These are phyloP conservation scores for Phalera bucephala DNA, from an alignment of 2,888 invertebrate species.

Conservation along the genomic window DNA sequence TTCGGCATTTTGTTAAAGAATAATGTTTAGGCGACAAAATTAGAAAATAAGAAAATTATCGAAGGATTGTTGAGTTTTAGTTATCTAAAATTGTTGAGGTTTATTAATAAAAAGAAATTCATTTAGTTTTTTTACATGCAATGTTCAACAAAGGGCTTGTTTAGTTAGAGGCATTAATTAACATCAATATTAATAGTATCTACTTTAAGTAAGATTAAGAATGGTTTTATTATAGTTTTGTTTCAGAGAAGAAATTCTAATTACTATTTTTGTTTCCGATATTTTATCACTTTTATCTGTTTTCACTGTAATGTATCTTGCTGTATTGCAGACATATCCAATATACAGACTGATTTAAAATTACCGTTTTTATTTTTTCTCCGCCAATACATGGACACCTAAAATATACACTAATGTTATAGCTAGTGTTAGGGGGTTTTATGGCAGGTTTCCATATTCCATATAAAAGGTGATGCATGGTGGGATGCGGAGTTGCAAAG, in stretches of 20 bases:
- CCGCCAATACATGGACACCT: too few relatives aligned
- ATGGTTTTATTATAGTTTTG: conserved; percentile 81
- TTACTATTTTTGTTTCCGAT: conserved; percentile 82
- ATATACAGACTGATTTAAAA: conserved; percentile 84
- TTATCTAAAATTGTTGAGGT: conserved; percentile 80
- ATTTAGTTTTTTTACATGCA: conserved; percentile 69
- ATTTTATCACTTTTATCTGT: conserved; percentile 82
- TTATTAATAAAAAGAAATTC: conserved; percentile 64
- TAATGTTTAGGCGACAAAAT: conserved; percentile 81
- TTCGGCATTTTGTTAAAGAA: conserved; percentile 71
- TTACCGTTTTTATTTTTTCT: conserved; percentile 43
- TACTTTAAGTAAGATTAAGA: conserved; percentile 75
- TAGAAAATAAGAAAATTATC: conserved; percentile 78
- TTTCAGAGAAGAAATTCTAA: conserved; percentile 81
- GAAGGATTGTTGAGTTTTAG: conserved; percentile 77
- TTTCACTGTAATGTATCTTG: conserved; percentile 82
- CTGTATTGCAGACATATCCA: conserved; percentile 84
- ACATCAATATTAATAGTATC: conserved; percentile 76
- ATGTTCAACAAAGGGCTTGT: conserved; percentile 76
- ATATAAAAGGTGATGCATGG: too few relatives aligned
- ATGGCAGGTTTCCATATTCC: too few relatives aligned
- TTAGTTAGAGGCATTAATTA: conserved; percentile 79
- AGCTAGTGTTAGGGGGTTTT: too few relatives aligned
- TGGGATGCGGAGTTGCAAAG: too few relatives aligned
- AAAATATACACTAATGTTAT: too few relatives aligned